A percentile compares a stretch with the other conserved stretches of the same genome.
Evolutionary conservation across 2,113 vertebrate genomes (phyloP).

Genomic region (Salvelinus fontinalis): DNA sequence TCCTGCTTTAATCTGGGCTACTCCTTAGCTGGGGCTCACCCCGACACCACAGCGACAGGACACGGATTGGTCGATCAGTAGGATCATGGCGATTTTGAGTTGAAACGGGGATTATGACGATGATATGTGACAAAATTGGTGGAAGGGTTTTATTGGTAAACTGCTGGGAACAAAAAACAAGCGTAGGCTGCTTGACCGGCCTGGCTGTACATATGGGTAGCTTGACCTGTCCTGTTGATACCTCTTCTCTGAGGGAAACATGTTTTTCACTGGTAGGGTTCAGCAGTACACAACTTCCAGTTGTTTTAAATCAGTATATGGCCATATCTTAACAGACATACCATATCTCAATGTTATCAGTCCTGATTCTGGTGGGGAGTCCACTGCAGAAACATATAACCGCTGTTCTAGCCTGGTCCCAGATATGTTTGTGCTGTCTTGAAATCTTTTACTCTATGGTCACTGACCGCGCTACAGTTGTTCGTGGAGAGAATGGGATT

Average conservation of each 20-base stretch:
- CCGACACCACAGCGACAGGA: slow-evolving; percentile 64
- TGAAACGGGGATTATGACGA: slow-evolving; percentile 8
- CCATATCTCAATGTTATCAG: too few relatives aligned
- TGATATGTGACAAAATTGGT: slow-evolving; percentile 54
- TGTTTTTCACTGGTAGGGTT: slow-evolving; percentile 46
- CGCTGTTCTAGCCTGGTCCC: too few relatives aligned
- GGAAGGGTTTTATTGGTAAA: slow-evolving; percentile 31
- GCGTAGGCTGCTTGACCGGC: slow-evolving; percentile 57
- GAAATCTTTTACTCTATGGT: too few relatives aligned
- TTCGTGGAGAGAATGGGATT: neutral
- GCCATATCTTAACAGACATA: too few relatives aligned
- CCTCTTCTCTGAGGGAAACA: slow-evolving; percentile 48
- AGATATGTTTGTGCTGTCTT: too few relatives aligned
- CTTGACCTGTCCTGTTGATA: slow-evolving; percentile 47
- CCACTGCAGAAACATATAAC: too few relatives aligned
- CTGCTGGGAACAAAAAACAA: slow-evolving; percentile 55
- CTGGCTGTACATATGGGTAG: slow-evolving; percentile 37
- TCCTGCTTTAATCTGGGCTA: slow-evolving; percentile 75
- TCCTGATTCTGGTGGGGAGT: too few relatives aligned
- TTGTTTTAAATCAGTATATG: too few relatives aligned
- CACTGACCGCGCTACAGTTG: too few relatives aligned
- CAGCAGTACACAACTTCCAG: too few relatives aligned
- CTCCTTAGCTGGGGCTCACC: slow-evolving; percentile 69
- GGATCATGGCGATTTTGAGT: slow-evolving; percentile 59
- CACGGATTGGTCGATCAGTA: slow-evolving; percentile 71